Evolutionary conservation across 2,797 vertebrate species (phyloP).

Genomic region (Falco rusticolus): DNA sequence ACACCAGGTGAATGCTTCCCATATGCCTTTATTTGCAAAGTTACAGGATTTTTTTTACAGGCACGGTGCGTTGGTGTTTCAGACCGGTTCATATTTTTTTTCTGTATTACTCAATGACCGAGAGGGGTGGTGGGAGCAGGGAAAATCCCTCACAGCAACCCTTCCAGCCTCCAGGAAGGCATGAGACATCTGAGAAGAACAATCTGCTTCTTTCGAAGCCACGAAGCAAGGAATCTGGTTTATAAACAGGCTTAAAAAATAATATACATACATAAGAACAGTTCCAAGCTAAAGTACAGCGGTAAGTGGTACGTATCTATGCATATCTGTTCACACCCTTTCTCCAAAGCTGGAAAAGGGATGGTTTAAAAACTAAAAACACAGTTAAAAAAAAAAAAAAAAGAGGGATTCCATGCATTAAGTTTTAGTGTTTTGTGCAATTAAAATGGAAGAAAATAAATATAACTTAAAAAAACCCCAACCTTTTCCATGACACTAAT

Average conservation of each 20-base stretch:
- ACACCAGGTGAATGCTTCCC: conserved; percentile 33
- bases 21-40: conserved; percentile 77
- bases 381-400: background rate
- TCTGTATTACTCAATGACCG: background rate
- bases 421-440: conserved; percentile 83
- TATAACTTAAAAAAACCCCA: conserved; percentile 73
- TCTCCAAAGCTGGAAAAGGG: conserved; percentile 27
- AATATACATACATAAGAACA: conserved; percentile 38
- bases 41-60: conserved; percentile 60
- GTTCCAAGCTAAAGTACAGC: conserved; percentile 74
- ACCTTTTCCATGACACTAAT: conserved; percentile 72
- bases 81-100: conserved; percentile 15
- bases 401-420: conserved; percentile 55
- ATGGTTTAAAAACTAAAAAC: conserved; percentile 51
- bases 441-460: conserved; percentile 79
- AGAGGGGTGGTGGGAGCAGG: background rate
- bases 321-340: conserved; percentile 2
- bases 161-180: conserved; percentile 60
- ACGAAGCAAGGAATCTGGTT: conserved; percentile 15
- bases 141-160: conserved; percentile 42
- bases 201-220: conserved; percentile 47
- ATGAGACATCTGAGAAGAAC: conserved; percentile 23
- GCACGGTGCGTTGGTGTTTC: conserved; percentile 45
- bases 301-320: conserved; percentile 25
- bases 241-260: conserved; percentile 67